Base-by-base conservation (phyloP, 1,140 invertebrate species). In the Halyomorpha halys region DNA sequence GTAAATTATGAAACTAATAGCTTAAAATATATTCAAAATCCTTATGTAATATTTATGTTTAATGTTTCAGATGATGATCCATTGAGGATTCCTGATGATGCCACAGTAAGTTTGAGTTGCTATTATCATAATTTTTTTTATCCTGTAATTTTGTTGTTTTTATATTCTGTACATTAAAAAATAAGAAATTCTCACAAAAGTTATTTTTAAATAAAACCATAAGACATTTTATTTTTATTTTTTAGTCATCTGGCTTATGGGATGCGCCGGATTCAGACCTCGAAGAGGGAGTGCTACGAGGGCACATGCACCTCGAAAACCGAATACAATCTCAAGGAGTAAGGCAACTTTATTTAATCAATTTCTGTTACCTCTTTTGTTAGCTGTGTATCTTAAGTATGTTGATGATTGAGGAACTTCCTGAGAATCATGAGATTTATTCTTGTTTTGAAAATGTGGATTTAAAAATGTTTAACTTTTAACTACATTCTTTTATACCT, bases 1-100 rank as follows among this genome's bases (percentile, higher is more conserved):
- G n/a, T n/a, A n/a, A n/a, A n/a, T n/a, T n/a, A n/a, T n/a, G n/a
- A n/a, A n/a, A n/a, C n/a, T n/a, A n/a, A n/a, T n/a, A n/a, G n/a
- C n/a, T n/a, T n/a, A n/a, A n/a, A n/a, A n/a, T n/a, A n/a, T n/a
- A n/a, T n/a, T n/a, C n/a, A n/a, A n/a, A n/a, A n/a, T n/a, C n/a
- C n/a, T 30, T 30, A 30, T 30, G 8, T 8, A 30, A 30, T 30
- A 39, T 39, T 13, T 39, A 9, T 39, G 11, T 39, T 39, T 13
- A 39, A 1, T 21, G 15, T 56, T 56, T 56, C 53, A 56, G 53
- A 56, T 56, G 53, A 56, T 56, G 53, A 56, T 6, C 23, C 53
- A 16, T 23, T 56, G 23, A 56, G 23, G 53, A 23, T 56, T 56
- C 53, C 53, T 56, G 53, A 6, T 56, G 53, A 25, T 16, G 53